Base-by-base conservation (phyloP, 2,797 vertebrate species). In the Diglossa cyanea region DNA sequence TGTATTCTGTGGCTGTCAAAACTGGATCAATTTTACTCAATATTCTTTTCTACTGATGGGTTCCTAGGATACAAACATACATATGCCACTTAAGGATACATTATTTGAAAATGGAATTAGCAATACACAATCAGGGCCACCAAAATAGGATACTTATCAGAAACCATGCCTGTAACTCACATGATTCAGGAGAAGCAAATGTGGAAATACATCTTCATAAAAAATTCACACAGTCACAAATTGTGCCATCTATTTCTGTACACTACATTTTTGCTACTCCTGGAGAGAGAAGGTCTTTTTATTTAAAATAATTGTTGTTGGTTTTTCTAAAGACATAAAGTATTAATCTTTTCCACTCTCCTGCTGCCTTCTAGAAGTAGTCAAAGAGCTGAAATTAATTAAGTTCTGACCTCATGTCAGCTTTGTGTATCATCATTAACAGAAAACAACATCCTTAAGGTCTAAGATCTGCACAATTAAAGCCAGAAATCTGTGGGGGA, bases 331-430 rank as follows among this genome's bases (percentile, higher is more conserved):
- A 73, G 84, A 63, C 79, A 82, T 57, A 28, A 96, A 85, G 62
- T 81, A 95, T 95, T 95, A 65, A 94, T 94, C 92, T 95, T 97
- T 66, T 72, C 60, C 74, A 77, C 26, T 60, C 55, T 94, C 63
- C 94, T 91, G 91, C 61, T 97, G 95, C 86, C 94, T 87, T 93
- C 86, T 92, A 90, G 60, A 94, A 91, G 87, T 87, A 92, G 51
- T 96, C 61, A 95, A 96, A 94, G 79, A 96, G 94, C 65, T 72
- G 89, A 88, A 97, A 96, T 95, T 97, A 96, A 96, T 96, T 96
- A 94, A 97, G 58, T 88, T 88, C 68, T 96, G 94, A 96, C 95
- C 95, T 93, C 75, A 65, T 90, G 94, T 91, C 95, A 95, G 58
- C 73, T 77, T 83, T 47, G 68, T 89, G 74, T 92, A 82, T 96